phyloP scores from a whole-genome alignment of 2,888 invertebrate genomes.

The Drosophila macrospina region DNA sequence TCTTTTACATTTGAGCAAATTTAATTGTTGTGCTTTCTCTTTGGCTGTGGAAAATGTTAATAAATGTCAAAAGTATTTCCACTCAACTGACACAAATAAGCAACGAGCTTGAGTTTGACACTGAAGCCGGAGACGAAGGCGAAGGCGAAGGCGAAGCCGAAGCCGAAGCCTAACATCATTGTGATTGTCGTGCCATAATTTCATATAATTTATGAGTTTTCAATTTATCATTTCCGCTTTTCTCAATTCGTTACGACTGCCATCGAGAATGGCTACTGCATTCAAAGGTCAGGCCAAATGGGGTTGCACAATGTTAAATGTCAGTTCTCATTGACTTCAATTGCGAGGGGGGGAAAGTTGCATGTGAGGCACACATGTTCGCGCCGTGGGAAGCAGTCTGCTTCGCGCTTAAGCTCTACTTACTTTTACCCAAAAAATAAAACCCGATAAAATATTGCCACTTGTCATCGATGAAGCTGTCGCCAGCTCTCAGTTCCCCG shows the following conservation, averaged over 20 bases:
- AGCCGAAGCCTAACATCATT: conserved; percentile 18
- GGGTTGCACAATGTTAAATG: conserved; percentile 64
- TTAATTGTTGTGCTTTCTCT: conserved; percentile 56
- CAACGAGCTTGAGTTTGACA: conserved; percentile 55
- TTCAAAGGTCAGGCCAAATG: conserved; percentile 9
- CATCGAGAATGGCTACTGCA: background rate
- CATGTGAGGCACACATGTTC: conserved; percentile 73
- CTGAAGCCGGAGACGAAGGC: conserved; percentile 16
- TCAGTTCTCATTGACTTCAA: conserved; percentile 44
- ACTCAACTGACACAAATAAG: conserved; percentile 68
- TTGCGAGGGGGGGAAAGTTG: conserved; percentile 19
- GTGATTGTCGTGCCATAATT: conserved; percentile 52
- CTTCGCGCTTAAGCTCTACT: conserved; percentile 38
- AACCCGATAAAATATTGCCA: conserved; percentile 63
- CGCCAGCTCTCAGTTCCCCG: background rate
- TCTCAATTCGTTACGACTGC: conserved; percentile 12
- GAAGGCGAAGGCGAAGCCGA: conserved; percentile 1
- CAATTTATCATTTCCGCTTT: conserved; percentile 63
- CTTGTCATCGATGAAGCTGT: conserved; percentile 60
- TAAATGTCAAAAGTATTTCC: conserved; percentile 73
- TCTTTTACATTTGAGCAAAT: conserved; percentile 24
- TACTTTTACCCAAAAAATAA: conserved; percentile 35
- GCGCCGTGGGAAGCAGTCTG: conserved; percentile 49
- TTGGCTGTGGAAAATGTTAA: conserved; percentile 60
- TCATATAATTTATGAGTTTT: conserved; percentile 76